Percentiles rank a stretch among this genome's conserved stretches.
phyloP scores from a whole-genome alignment of 1,140 invertebrate species.

The Ridgeia piscesae region DNA sequence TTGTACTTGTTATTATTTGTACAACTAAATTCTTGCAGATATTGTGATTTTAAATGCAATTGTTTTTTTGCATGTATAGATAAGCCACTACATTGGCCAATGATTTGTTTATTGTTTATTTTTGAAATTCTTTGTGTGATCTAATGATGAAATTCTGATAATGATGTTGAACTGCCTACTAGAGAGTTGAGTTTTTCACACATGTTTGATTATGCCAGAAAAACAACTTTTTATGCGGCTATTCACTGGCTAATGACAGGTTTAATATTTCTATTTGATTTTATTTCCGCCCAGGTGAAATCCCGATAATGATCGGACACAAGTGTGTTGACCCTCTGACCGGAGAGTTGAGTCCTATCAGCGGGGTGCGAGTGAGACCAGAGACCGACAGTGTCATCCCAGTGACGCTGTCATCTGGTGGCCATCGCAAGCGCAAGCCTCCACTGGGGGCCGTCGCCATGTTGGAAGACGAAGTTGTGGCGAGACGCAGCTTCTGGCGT shows the following conservation, averaged over 20 bases:
- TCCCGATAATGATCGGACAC: slow-evolving; percentile 25
- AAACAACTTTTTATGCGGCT: neutral
- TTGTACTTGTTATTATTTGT: neutral
- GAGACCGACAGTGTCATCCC: slow-evolving; percentile 48
- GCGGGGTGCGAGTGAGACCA: slow-evolving; percentile 44
- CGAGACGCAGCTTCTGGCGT: slow-evolving; percentile 47
- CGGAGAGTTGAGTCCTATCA: slow-evolving; percentile 51
- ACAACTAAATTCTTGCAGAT: neutral
- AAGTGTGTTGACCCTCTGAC: slow-evolving; percentile 50
- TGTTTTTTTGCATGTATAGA: neutral
- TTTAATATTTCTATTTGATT: slow-evolving; percentile 9
- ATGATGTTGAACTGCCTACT: too few relatives aligned
- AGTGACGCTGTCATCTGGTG: slow-evolving; percentile 47
- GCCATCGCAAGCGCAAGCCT: slow-evolving; percentile 45
- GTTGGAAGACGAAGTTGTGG: slow-evolving; percentile 52
- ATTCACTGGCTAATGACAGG: neutral
- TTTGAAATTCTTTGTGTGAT: too few relatives aligned
- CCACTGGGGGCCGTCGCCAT: slow-evolving; percentile 50
- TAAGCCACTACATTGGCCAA: neutral
- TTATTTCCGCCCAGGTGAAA: slow-evolving; percentile 39
- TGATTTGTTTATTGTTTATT: too few relatives aligned
- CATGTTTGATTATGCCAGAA: neutral
- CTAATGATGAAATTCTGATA: too few relatives aligned
- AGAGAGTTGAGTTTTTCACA: neutral
- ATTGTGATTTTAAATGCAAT: neutral